Base-by-base conservation (phyloP, 1,140 invertebrate species). In the Lepidurus packardi region DNA sequence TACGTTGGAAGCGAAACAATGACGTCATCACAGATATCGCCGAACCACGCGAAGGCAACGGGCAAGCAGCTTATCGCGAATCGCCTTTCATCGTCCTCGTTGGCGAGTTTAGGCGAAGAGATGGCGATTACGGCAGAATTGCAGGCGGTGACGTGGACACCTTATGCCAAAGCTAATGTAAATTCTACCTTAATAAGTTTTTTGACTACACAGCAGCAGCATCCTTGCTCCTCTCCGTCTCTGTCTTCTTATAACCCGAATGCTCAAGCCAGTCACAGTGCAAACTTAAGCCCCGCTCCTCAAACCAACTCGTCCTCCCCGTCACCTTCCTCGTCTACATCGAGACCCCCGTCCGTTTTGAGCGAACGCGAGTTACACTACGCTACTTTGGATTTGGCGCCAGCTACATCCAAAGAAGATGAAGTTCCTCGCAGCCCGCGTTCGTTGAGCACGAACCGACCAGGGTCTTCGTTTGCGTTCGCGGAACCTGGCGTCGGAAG, bases 331-430 rank as follows among this genome's bases (percentile, higher is more conserved):
- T 43, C 73, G 83, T 80, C 81, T 84, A 7, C 85, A 81, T 83
- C 83, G 80, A 79, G 87, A 80, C 82, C 86, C 42, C 77, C 87
- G 73, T 86, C 87, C 65, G 83, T 86, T 77, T 82, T 86, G 82
- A 82, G 86, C 80, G 83, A 88, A 81, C 79, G 83, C 78, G 84
- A 88, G 77, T 82, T 91, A 47, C 88, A 91, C 82, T 91, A 91
- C 82, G 90, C 90, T n/a, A 90, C 88, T 81, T 84, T 91, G 78
- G 90, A 91, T 84, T 84, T 91, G 77, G 88, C 89, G 24, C 81
- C 84, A 73, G 79, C 79, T 9, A 77, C 80, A 34, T 80, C 80
- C 10, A 45, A 16, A 24, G 80, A 81, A n/a, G 81, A 82, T 21
- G 73, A 81, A 73, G 65, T 81, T 41, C 79, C 81, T 65, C 80